Base-by-base conservation (phyloP, 1,140 invertebrate species). In the Olivierus martensii region DNA sequence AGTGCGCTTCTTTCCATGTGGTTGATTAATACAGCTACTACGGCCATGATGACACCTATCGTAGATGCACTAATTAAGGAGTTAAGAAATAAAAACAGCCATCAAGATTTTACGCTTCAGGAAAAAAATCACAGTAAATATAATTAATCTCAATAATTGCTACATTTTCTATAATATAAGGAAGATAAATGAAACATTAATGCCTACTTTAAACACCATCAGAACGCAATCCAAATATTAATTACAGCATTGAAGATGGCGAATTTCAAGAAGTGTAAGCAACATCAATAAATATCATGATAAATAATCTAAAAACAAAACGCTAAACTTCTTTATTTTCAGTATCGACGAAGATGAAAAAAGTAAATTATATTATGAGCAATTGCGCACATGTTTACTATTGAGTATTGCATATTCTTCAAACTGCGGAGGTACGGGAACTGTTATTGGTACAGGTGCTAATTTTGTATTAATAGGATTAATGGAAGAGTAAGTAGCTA, bases 21-120 rank as follows among this genome's bases (percentile, higher is more conserved):
- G 84, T 82, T 87, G 18, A 82, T 80, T 0, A 87, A 87, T 61
- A 84, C 83, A 0, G 84, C 84, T 0, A 79, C 83, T 10, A 82
- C 81, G 0, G 83, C 84, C 4, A 84, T 87, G 82, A 86, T 87
- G 83, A 77, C 84, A 39, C 84, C 84, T 0, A 87, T 87, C 54
- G 78, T 84, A 10, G 77, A 83, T 43, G 82, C 83, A 9, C 78
- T 85, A 11, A 42, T 65, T 2, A 48, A 57, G 1, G 56, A 63
- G 52, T 41, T 65, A n/a, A 38, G 46, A 28, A 2, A 28, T 28
- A 28, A 28, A 28, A n/a, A n/a, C n/a, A n/a, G n/a, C n/a, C 28
- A 28, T 4, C 28, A 28, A 9, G 9, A 28, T 2, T 9, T 9
- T 28, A 6, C 28, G 28, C 28, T 28, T 28, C 28, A 4, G 9